A percentile compares a stretch with the other conserved stretches of the same genome.
phyloP scores from a whole-genome alignment of 1,140 invertebrate genomes.

The Drosophila elegans region DNA sequence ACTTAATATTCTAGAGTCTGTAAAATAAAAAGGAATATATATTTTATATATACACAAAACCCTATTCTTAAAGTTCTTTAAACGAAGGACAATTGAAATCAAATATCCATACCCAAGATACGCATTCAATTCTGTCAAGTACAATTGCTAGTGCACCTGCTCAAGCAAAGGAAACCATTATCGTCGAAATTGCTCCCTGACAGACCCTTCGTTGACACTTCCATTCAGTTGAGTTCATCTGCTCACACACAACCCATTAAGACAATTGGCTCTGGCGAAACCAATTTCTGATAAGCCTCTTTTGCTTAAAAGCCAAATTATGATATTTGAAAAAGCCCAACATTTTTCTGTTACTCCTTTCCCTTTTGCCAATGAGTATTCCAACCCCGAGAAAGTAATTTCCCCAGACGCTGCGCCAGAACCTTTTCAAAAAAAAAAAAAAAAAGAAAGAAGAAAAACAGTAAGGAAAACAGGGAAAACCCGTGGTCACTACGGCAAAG shows the following conservation, averaged over 20 bases:
- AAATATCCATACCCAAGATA: constrained; percentile 14
- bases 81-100: constrained; percentile 21
- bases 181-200: constrained; percentile 27
- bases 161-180: constrained; percentile 33
- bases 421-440: constrained; percentile 51
- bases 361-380: constrained; percentile 19
- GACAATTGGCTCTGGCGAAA: constrained; percentile 78
- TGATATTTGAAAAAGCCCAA: constrained; percentile 72
- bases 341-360: constrained; percentile 40
- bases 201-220: constrained; percentile 43
- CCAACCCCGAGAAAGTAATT: constrained; percentile 67
- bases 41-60: neutral
- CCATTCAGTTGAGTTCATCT: constrained; percentile 52
- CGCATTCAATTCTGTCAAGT: constrained; percentile 1
- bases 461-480: constrained; percentile 30
- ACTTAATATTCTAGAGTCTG: no score
- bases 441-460: no score
- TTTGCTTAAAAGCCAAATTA: constrained; percentile 82
- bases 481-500: constrained; percentile 59
- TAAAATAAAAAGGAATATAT: no score
- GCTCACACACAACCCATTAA: constrained; percentile 66
- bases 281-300: constrained; percentile 82
- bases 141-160: constrained; percentile 23
- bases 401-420: constrained; percentile 71
- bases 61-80: neutral